Conservation (phyloP, 2,113 vertebrate genomes). For the Ibidorhyncha struthersii region DNA sequence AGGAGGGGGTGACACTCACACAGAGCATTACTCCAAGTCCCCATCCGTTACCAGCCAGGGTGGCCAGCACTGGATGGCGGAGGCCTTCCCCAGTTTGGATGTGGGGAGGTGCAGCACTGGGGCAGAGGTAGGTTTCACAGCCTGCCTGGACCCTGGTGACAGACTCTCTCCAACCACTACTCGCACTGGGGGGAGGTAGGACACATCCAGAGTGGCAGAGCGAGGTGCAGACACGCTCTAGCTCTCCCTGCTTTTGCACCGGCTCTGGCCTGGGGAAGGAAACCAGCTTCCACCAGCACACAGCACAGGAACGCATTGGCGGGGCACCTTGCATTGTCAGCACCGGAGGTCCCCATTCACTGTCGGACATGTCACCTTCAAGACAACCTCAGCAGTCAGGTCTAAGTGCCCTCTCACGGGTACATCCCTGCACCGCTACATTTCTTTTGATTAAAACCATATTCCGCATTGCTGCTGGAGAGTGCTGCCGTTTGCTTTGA, state of each 20-base stretch:
- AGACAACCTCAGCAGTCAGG: not conserved
- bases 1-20: not conserved
- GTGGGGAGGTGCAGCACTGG: not conserved
- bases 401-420: not conserved
- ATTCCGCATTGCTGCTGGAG: not conserved
- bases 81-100: not conserved
- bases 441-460: conserved; percentile 8
- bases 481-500: not conserved
- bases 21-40: not conserved
- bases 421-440: not conserved
- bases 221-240: fast-evolving
- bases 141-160: not conserved
- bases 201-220: not conserved
- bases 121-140: not conserved
- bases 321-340: not conserved
- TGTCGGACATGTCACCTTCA: conserved; percentile 14
- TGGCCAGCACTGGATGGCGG: not conserved
- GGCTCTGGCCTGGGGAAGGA: fast-evolving
- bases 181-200: fast-evolving
- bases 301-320: fast-evolving
- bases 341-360: not conserved
- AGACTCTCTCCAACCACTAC: not conserved
- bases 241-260: not conserved
- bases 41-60: not conserved
- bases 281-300: not conserved